Percentiles rank a stretch among this genome's conserved stretches.
phyloP scores from a whole-genome alignment of 1,140 invertebrate species.

The Chironomus striatipennis region DNA sequence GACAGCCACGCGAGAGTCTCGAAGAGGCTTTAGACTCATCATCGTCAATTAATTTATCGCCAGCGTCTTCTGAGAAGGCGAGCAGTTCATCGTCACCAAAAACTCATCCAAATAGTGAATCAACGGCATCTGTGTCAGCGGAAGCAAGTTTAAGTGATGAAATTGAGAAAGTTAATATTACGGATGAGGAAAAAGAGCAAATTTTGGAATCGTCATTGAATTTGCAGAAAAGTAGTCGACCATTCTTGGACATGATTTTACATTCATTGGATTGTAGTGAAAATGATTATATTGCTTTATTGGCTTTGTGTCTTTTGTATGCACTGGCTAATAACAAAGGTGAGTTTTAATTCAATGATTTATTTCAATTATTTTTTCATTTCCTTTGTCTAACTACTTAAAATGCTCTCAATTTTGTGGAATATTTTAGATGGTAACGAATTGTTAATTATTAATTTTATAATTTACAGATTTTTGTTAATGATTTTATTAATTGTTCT shows the following conservation, averaged over 20 bases:
- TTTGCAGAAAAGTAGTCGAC: conserved; percentile 42
- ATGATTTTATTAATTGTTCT: conserved; percentile 15
- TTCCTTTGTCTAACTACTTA: conserved; percentile 34
- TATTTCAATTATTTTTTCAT: conserved; percentile 25
- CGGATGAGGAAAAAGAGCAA: conserved; percentile 86
- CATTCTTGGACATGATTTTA: conserved; percentile 83
- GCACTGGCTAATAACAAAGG: conserved; percentile 91
- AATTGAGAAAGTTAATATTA: conserved; percentile 58
- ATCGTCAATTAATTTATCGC: neutral
- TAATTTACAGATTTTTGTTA: conserved; percentile 24
- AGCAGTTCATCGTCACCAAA: conserved; percentile 27
- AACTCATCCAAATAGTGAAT: conserved; percentile 25
- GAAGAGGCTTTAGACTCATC: conserved; percentile 48
- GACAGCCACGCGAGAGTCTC: conserved; percentile 50
- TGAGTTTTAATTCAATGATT: conserved; percentile 41
- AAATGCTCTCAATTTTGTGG: conserved; percentile 21
- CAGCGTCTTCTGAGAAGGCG: conserved; percentile 29
- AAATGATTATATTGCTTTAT: conserved; percentile 91
- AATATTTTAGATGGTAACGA: conserved; percentile 30
- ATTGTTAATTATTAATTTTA: conserved; percentile 14
- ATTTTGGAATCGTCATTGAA: conserved; percentile 35
- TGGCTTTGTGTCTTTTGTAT: conserved; percentile 86
- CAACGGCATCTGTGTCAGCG: conserved; percentile 33
- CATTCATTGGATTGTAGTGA: conserved; percentile 75
- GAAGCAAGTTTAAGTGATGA: conserved; percentile 26